Evolutionary conservation across 2,888 invertebrate species (phyloP), one percentile per base, ranked within the genome.

Genomic region (Eretmocerus hayati): DNA sequence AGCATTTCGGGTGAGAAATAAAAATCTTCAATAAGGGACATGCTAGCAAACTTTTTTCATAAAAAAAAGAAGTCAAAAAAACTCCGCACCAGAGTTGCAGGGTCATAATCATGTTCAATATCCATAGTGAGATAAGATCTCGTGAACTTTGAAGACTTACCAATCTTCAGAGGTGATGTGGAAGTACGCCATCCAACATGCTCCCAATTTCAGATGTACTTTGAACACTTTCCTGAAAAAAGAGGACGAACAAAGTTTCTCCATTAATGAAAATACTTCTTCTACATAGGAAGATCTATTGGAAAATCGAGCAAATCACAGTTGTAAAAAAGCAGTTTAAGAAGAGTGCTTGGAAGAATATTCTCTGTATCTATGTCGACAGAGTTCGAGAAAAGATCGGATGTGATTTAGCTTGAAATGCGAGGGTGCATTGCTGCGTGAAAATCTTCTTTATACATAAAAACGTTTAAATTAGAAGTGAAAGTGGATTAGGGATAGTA

Each of bases 81-180:
- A n/a, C n/a, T n/a, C n/a, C n/a, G n/a, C n/a, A n/a, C n/a, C n/a
- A n/a, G n/a, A n/a, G n/a, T n/a, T n/a, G n/a, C n/a, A n/a, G n/a
- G n/a, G n/a, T n/a, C n/a, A n/a, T n/a, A n/a, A n/a, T n/a, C n/a
- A n/a, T n/a, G n/a, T n/a, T n/a, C n/a, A n/a, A n/a, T n/a, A n/a
- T n/a, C n/a, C n/a, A 9, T 41, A 32, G 40, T 13, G 23, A 42
- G 43, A 42, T 23, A 42, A 50, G 41, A 36, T 33, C 37, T 46
- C 37, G 5, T 4, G 21, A 30, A 42, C 33, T 49, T 37, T 31
- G 31, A 46, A 49, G 32, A 69, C 68, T 69, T 69, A 69, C 68
- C 68, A 66, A 66, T 65, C 65, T 62, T 53, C 54, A 39, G 32
- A 32, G 48, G 18, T 50, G 49, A 48, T 41, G 42, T 15, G 32